Evolutionary conservation across 2,797 vertebrate genomes (phyloP).

Genomic region (Pangasius djambal): DNA sequence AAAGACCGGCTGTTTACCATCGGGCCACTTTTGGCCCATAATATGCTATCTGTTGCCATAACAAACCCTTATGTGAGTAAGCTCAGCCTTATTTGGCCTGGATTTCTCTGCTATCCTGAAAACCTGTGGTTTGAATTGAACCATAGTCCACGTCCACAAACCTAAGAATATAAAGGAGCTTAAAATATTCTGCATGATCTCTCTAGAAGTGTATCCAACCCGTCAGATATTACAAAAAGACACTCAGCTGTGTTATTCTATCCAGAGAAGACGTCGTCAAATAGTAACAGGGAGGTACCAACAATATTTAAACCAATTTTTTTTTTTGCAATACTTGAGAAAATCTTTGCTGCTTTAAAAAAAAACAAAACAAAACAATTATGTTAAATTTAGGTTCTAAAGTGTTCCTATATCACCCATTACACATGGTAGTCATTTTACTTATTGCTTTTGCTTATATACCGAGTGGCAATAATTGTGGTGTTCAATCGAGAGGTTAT

Average conservation of each 20-base stretch:
- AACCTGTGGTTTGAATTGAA: neutral
- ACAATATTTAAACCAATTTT: neutral
- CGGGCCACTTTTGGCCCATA: constrained; percentile 9
- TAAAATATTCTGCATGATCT: neutral
- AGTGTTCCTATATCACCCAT: neutral
- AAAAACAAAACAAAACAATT: neutral
- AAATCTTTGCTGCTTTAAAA: neutral
- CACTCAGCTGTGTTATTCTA: neutral
- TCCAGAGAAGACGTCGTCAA: neutral
- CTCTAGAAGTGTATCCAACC: neutral
- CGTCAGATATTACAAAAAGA: neutral
- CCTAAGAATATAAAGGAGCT: neutral
- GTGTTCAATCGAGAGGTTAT: neutral
- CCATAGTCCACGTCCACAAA: neutral
- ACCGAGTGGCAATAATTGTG: neutral
- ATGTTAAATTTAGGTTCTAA: neutral
- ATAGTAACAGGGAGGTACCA: neutral
- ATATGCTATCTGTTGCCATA: constrained; percentile 6
- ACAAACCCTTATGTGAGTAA: neutral
- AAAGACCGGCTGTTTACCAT: constrained; percentile 20
- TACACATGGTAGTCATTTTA: neutral
- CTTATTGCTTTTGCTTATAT: neutral
- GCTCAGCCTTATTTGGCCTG: neutral
- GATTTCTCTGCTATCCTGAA: neutral
- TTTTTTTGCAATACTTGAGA: neutral